Evolutionary conservation across 2,888 invertebrate species (phyloP).

Genomic region (Melanostoma mellinum): DNA sequence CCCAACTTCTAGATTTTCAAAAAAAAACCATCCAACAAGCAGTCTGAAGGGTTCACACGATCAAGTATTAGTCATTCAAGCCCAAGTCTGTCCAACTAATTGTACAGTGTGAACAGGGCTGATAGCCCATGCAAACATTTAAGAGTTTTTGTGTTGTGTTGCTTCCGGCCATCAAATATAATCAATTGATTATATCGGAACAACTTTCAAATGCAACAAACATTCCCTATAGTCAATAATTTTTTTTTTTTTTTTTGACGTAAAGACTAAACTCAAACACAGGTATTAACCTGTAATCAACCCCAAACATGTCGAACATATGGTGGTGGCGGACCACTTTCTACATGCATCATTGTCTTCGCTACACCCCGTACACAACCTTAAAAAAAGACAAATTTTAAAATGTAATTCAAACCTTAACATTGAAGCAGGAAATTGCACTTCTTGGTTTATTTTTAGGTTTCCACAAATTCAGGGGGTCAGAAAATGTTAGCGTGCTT

Average conservation of each 20-base stretch:
- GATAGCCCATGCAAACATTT: too few species aligned
- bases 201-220: neutral
- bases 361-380: neutral
- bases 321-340: slow-evolving; percentile 4
- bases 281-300: neutral
- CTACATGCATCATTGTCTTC: slow-evolving; percentile 14
- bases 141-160: too few species aligned
- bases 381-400: slow-evolving; percentile 16
- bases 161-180: neutral
- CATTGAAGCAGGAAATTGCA: slow-evolving; percentile 31
- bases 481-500: neutral
- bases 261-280: neutral
- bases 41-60: too few species aligned
- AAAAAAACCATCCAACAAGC: too few species aligned
- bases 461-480: slow-evolving; percentile 9
- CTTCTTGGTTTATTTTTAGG: slow-evolving; percentile 33
- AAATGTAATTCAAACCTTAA: slow-evolving; percentile 40
- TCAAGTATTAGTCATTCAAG: too few species aligned
- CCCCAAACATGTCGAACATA: slow-evolving; percentile 31
- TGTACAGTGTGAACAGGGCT: too few species aligned
- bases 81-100: too few species aligned
- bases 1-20: too few species aligned
- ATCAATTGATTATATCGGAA: neutral
- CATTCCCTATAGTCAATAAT: too few species aligned
- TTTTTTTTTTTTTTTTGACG: neutral